phyloP scores from a whole-genome alignment of 2,113 vertebrate species.

The Tachysurus fulvidraco region DNA sequence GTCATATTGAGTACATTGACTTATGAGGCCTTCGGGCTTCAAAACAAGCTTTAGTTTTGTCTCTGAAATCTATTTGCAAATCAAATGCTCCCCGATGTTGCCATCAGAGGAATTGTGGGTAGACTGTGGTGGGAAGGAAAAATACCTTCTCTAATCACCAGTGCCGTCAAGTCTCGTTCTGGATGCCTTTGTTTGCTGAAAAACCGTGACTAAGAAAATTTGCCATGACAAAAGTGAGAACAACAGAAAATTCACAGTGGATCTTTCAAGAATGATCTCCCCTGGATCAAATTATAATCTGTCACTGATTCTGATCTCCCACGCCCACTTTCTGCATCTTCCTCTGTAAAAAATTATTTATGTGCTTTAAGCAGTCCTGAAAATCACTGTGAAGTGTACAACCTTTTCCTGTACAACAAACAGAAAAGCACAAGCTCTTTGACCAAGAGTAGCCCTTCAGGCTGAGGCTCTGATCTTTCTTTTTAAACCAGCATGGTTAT shows the following conservation, averaged over 20 bases:
- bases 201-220: conserved; percentile 30
- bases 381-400: conserved; percentile 48
- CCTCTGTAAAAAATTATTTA: conserved; percentile 22
- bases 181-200: conserved; percentile 42
- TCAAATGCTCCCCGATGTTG: conserved; percentile 51
- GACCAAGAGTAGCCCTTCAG: conserved; percentile 56
- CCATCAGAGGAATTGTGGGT: conserved; percentile 47
- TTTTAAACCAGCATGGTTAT: conserved; percentile 50
- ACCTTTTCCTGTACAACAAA: conserved; percentile 42
- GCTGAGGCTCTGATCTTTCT: conserved; percentile 49
- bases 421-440: conserved; percentile 37
- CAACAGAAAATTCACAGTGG: conserved; percentile 36
- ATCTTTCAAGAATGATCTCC: conserved; percentile 46
- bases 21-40: conserved; percentile 52
- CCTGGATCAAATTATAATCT: conserved; percentile 55
- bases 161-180: conserved; percentile 31
- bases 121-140: conserved; percentile 24
- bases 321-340: conserved; percentile 29
- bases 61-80: conserved; percentile 64
- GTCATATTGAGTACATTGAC: conserved; percentile 23
- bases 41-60: conserved; percentile 53
- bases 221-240: conserved; percentile 32
- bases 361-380: conserved; percentile 28
- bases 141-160: conserved; percentile 42
- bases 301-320: conserved; percentile 42